Evolutionary conservation across 2,888 invertebrate genomes (phyloP).

Genomic region (Rhagophthalmus giganteus): DNA sequence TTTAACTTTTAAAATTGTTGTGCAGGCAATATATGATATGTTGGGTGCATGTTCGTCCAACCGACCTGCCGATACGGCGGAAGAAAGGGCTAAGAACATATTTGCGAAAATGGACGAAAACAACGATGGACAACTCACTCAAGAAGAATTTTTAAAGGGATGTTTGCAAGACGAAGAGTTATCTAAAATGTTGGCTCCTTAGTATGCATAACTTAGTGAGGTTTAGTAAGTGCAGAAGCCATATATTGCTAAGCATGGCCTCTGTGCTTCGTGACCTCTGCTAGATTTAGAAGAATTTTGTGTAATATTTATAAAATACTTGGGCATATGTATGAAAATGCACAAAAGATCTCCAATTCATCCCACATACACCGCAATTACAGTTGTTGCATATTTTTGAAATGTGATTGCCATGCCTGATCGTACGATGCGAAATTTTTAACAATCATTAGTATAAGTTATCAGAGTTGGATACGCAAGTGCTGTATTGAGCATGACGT

Average conservation of each 20-base stretch:
- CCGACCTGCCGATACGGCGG: slow-evolving; percentile 93
- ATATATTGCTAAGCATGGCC: no score
- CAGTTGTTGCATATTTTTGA: slow-evolving; percentile 3
- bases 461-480: no score
- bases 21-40: slow-evolving; percentile 99
- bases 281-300: slow-evolving; percentile 17
- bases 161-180: slow-evolving; percentile 96
- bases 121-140: slow-evolving; percentile 96
- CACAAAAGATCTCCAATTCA: slow-evolving; percentile 13
- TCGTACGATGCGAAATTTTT: slow-evolving; percentile 19
- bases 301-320: slow-evolving; percentile 9
- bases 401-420: slow-evolving; percentile 10
- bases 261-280: slow-evolving; percentile 10
- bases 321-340: slow-evolving; percentile 6
- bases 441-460: slow-evolving; percentile 26
- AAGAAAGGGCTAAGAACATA: slow-evolving; percentile 97
- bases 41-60: slow-evolving; percentile 95
- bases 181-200: slow-evolving; percentile 92
- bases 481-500: slow-evolving; percentile 11
- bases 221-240: slow-evolving; percentile 13
- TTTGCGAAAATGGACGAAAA: slow-evolving; percentile 99
- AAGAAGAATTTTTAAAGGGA: slow-evolving; percentile 97
- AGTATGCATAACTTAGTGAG: slow-evolving; percentile 45
- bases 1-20: background rate
- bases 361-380: slow-evolving; percentile 10